Evolutionary conservation across 2,888 invertebrate genomes (phyloP).

Genomic region (Lomographa bimaculata): DNA sequence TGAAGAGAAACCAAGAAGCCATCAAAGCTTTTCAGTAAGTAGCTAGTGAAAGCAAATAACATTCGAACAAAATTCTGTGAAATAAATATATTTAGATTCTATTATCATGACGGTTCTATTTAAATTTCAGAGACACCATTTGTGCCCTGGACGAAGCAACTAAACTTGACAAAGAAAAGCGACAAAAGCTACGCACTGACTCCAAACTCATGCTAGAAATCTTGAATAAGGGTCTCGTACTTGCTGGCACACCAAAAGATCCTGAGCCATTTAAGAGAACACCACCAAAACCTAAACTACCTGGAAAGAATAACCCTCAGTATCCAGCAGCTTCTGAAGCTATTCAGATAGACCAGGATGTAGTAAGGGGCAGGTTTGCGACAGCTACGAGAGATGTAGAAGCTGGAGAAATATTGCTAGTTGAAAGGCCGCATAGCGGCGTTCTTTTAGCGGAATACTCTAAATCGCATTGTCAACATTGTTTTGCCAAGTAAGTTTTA

Average conservation of each 20-base stretch:
- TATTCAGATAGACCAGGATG: constrained; percentile 85
- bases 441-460: constrained; percentile 87
- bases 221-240: constrained; percentile 84
- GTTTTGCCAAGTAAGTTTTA: constrained; percentile 84
- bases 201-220: constrained; percentile 88
- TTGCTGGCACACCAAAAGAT: constrained; percentile 68
- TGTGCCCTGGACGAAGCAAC: constrained; percentile 86
- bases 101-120: no score
- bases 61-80: no score
- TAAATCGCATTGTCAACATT: constrained; percentile 88
- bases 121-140: constrained; percentile 85
- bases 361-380: constrained; percentile 88
- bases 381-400: constrained; percentile 87
- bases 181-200: constrained; percentile 85
- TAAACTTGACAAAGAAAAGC: constrained; percentile 83
- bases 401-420: constrained; percentile 88
- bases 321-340: constrained; percentile 85
- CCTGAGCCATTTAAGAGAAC: constrained; percentile 61
- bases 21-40: constrained; percentile 84
- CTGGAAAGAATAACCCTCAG: constrained; percentile 66
- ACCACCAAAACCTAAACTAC: constrained; percentile 65
- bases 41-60: no score
- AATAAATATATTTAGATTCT: no score
- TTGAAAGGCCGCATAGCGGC: constrained; percentile 89
- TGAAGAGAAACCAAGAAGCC: constrained; percentile 86